These are phyloP conservation scores for Jordanella pulchra DNA, from an alignment of 2,797 vertebrate species.

Conservation along the genomic window DNA sequence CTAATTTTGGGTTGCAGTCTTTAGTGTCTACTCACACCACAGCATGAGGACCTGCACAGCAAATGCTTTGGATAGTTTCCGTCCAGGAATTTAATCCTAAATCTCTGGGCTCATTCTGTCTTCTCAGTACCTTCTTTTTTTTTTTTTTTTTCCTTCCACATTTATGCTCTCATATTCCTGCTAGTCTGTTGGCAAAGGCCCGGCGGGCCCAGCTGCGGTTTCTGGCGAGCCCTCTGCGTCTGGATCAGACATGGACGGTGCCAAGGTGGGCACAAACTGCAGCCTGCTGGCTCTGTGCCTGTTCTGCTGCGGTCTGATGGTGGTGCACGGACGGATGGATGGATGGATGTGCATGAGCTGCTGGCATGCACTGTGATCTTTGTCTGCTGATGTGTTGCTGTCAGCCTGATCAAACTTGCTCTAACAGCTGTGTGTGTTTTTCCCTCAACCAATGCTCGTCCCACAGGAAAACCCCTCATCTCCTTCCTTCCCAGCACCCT, in stretches of 20 bases:
- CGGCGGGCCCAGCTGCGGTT: constrained; percentile 83
- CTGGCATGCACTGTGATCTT: constrained; percentile 66
- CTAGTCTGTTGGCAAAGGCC: constrained; percentile 89
- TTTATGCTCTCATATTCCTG: constrained; percentile 59
- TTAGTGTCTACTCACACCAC: constrained; percentile 28
- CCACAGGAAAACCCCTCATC: constrained; percentile 19
- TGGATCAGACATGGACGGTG: constrained; percentile 87
- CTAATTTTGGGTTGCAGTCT: constrained; percentile 21
- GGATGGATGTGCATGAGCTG: constrained; percentile 56
- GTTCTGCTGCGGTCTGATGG: constrained; percentile 37
- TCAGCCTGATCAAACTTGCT: constrained; percentile 48
- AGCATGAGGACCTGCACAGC: constrained; percentile 50
- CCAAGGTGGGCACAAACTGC: constrained; percentile 89
- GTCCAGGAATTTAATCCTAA: constrained; percentile 57
- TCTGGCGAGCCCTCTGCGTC: constrained; percentile 85
- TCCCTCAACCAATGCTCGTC: constrained; percentile 27
- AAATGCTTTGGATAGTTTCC: constrained; percentile 61
- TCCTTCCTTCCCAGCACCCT: constrained; percentile 6
- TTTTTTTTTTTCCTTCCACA: constrained; percentile 35
- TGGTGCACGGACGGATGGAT: constrained; percentile 38
- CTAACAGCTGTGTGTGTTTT: constrained; percentile 25
- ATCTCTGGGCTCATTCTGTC: constrained; percentile 36
- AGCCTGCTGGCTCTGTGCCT: constrained; percentile 58
- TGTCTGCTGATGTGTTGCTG: constrained; percentile 52
- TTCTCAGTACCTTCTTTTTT: constrained; percentile 36